Evolutionary conservation across 2,113 vertebrate genomes (phyloP).

Genomic region (Fulica atra): DNA sequence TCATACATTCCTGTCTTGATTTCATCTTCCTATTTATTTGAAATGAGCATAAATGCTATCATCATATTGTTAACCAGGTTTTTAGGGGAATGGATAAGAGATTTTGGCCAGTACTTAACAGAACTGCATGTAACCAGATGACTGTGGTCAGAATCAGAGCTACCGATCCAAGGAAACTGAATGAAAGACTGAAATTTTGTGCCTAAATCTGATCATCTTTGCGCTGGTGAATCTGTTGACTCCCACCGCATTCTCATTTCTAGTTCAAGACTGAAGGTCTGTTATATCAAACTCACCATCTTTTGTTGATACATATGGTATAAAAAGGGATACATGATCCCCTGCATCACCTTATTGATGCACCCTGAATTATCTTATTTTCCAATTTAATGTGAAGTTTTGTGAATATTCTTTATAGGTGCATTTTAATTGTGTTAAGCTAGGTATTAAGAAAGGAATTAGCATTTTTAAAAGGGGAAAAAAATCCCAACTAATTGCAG

Average conservation of each 20-base stretch:
- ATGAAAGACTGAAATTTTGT: neutral
- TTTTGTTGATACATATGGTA: fast-evolving
- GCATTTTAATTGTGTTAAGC: neutral
- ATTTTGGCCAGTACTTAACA: neutral
- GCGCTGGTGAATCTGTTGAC: neutral
- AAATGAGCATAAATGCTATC: neutral
- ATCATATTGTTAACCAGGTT: neutral
- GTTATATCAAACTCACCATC: neutral
- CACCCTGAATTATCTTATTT: neutral
- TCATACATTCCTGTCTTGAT: neutral
- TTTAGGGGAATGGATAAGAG: neutral
- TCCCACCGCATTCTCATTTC: neutral
- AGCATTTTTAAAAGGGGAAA: neutral
- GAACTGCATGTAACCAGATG: neutral
- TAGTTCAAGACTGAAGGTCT: neutral
- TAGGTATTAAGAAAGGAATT: neutral
- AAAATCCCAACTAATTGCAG: neutral
- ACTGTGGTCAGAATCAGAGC: neutral
- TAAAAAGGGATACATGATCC: neutral
- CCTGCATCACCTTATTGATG: neutral
- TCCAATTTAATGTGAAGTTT: neutral
- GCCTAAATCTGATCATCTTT: neutral
- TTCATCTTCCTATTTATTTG: neutral
- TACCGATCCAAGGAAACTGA: neutral
- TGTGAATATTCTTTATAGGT: neutral